These are phyloP conservation scores for Sebastes dallii DNA, from an alignment of 2,797 vertebrate species.

Conservation along the genomic window DNA sequence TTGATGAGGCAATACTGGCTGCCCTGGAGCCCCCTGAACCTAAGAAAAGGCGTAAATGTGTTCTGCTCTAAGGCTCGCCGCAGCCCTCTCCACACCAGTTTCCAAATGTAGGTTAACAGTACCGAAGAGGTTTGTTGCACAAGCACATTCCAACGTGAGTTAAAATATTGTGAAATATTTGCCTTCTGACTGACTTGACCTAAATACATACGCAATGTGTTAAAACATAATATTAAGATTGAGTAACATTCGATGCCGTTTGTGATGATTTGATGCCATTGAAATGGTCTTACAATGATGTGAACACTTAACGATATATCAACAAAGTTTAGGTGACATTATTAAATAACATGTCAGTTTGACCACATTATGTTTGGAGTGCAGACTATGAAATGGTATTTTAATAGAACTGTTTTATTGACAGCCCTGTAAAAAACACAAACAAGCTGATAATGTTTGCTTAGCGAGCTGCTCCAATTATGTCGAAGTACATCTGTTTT, in stretches of 20 bases:
- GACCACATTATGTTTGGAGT: constrained; percentile 10
- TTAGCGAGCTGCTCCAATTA: constrained; percentile 4
- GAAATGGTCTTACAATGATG: constrained; percentile 16
- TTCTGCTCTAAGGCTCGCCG: constrained; percentile 90
- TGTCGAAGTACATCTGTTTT: background rate
- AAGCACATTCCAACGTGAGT: constrained; percentile 64
- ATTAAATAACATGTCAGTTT: constrained; percentile 3
- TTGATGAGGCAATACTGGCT: constrained; percentile 98
- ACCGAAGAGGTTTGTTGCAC: constrained; percentile 63
- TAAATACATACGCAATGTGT: constrained; percentile 46
- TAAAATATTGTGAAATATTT: constrained; percentile 73
- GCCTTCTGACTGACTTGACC: constrained; percentile 47
- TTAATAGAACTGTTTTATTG: constrained; percentile 9
- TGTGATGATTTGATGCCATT: constrained; percentile 36
- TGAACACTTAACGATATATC: constrained; percentile 31
- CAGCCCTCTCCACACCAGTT: constrained; percentile 74
- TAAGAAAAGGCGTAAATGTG: constrained; percentile 97
- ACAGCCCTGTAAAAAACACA: constrained; percentile 22
- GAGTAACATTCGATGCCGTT: constrained; percentile 42
- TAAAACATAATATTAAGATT: constrained; percentile 28
- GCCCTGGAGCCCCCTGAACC: constrained; percentile 96
- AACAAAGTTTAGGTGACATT: constrained; percentile 1
- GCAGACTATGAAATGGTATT: constrained; percentile 1
- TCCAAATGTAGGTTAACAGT: constrained; percentile 63
- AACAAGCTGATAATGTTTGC: constrained; percentile 7